Percentiles rank a stretch among this genome's conserved stretches.
Conservation (phyloP, 1,140 invertebrate genomes). For the Conus ventricosus region DNA sequence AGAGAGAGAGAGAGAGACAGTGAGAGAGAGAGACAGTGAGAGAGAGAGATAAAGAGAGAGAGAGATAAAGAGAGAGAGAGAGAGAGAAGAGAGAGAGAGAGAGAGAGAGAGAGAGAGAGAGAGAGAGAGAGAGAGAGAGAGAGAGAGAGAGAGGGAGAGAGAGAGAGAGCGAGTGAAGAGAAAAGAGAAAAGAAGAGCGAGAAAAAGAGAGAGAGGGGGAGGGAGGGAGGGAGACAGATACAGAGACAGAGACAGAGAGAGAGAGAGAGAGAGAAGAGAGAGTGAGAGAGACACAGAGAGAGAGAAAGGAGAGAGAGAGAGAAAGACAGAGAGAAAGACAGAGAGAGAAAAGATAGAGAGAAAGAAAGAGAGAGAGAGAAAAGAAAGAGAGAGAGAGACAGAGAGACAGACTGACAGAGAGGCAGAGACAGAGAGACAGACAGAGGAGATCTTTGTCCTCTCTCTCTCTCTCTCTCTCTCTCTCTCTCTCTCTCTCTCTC, state of each 20-base stretch:
- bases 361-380: background rate
- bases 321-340: background rate
- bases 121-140: too few relatives aligned
- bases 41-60: background rate
- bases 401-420: too few relatives aligned
- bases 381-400: too few relatives aligned
- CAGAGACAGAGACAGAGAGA: background rate
- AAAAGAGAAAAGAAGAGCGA: background rate
- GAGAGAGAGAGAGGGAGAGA: too few relatives aligned
- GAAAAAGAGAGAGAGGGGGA: background rate
- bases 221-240: slow-evolving; percentile 27
- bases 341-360: background rate
- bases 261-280: background rate
- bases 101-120: background rate
- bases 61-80: background rate
- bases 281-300: background rate
- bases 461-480: too few relatives aligned
- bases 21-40: background rate
- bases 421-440: too few relatives aligned
- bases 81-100: slow-evolving; percentile 3
- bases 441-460: too few relatives aligned
- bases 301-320: background rate
- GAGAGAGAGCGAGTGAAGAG: too few relatives aligned
- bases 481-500: too few relatives aligned
- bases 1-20: background rate